A percentile compares a stretch with the other conserved stretches of the same genome.
Conservation (phyloP, 2,888 invertebrate species). For the Ormia ochracea region DNA sequence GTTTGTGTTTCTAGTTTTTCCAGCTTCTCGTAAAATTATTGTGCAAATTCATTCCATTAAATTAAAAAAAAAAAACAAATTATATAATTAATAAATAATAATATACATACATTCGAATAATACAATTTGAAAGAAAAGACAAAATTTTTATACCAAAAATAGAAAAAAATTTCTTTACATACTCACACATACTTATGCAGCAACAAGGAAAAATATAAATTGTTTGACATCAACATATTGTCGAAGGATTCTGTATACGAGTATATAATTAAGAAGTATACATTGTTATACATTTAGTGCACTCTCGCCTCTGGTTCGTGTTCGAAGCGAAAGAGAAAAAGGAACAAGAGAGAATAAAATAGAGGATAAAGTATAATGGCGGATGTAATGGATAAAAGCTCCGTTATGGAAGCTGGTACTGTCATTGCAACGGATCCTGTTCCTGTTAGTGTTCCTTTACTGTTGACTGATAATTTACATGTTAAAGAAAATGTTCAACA, state of each 20-base stretch:
- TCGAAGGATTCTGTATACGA: slow-evolving; percentile 64
- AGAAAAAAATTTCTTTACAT: slow-evolving; percentile 46
- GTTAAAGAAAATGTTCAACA: slow-evolving; percentile 47
- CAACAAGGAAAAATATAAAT: slow-evolving; percentile 50
- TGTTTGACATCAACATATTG: slow-evolving; percentile 56
- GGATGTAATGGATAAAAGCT: slow-evolving; percentile 76
- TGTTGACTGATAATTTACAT: slow-evolving; percentile 42
- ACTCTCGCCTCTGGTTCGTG: slow-evolving; percentile 12
- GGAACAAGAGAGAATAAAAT: neutral
- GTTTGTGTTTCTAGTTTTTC: slow-evolving; percentile 5
- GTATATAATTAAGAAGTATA: slow-evolving; percentile 33
- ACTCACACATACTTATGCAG: slow-evolving; percentile 61
- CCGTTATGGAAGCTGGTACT: slow-evolving; percentile 71
- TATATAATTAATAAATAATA: slow-evolving; percentile 40
- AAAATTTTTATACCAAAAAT: neutral
- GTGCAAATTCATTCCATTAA: slow-evolving; percentile 47
- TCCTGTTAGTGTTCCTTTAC: slow-evolving; percentile 31
- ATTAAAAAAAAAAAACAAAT: slow-evolving; percentile 34
- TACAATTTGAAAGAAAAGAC: slow-evolving; percentile 37
- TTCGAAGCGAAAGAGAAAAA: slow-evolving; percentile 1
- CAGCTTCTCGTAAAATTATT: slow-evolving; percentile 21
- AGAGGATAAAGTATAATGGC: slow-evolving; percentile 68
- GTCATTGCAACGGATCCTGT: slow-evolving; percentile 65
- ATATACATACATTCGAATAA: slow-evolving; percentile 5
- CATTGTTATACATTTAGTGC: slow-evolving; percentile 22